Evolutionary conservation across 2,113 vertebrate species (phyloP).

Genomic region (Thamnophis sirtalis): DNA sequence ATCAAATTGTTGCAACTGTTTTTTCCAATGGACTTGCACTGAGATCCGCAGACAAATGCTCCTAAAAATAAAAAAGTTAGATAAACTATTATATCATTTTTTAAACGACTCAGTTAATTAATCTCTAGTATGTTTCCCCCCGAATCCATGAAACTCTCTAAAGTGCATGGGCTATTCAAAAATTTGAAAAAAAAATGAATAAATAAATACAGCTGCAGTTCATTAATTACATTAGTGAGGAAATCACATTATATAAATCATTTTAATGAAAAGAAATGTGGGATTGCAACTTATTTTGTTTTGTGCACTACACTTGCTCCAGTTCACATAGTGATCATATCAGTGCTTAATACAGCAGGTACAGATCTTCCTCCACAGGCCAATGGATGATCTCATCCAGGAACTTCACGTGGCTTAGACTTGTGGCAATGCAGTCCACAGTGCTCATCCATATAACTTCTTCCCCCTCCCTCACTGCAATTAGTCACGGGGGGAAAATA

Average conservation of each 20-base stretch:
- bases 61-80: constrained; percentile 74
- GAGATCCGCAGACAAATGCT: constrained; percentile 63
- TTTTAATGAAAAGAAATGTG: not conserved
- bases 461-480: not conserved
- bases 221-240: not conserved
- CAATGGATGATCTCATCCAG: not conserved
- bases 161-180: not conserved
- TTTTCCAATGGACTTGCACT: constrained; percentile 76
- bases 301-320: not conserved
- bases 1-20: constrained; percentile 71
- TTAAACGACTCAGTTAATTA: not conserved
- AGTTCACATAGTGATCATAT: not conserved
- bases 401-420: not conserved
- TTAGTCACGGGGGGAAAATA: not conserved
- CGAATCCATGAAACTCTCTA: not conserved
- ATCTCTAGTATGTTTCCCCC: not conserved
- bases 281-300: not conserved
- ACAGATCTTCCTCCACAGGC: not conserved
- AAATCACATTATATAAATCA: not conserved
- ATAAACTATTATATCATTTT: constrained; percentile 52
- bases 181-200: not conserved
- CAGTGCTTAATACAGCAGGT: not conserved
- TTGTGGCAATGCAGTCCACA: not conserved
- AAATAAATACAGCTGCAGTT: not conserved
- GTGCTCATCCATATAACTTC: not conserved